Conservation (phyloP, 2,113 vertebrate species). For the Gymnobelideus leadbeateri region DNA sequence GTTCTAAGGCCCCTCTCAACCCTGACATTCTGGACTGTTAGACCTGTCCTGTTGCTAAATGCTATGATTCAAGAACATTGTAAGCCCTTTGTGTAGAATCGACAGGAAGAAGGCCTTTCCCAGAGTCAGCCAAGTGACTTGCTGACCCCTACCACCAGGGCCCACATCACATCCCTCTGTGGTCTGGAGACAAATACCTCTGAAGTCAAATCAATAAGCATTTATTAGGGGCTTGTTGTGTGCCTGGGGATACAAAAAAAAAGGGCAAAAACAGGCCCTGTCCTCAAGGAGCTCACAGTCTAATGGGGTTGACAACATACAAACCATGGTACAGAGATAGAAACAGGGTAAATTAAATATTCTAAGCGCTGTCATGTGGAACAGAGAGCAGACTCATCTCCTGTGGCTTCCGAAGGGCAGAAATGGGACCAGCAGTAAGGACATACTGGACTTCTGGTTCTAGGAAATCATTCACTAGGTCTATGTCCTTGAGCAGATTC, state of each 20-base stretch:
- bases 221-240: not conserved
- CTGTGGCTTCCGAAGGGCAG: not conserved
- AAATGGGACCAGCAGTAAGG: not conserved
- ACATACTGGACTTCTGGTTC: not conserved
- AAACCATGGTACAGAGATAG: not conserved
- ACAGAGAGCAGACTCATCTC: not conserved
- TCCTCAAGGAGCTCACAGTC: not conserved
- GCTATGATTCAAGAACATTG: not conserved
- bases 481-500: not conserved
- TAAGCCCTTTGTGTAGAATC: not conserved
- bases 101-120: not conserved
- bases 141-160: not conserved
- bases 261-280: not conserved
- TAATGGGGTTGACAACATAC: not conserved
- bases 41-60: not conserved
- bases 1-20: not conserved
- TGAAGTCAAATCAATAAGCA: not conserved
- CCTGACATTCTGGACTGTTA: not conserved
- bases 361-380: not conserved
- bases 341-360: not conserved
- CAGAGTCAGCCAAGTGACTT: not conserved
- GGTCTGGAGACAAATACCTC: not conserved
- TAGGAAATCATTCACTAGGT: not conserved
- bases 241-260: not conserved
- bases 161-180: not conserved